Evolutionary conservation across 1,140 invertebrate genomes (phyloP).

Genomic region (Meloidogyne floridensis): DNA sequence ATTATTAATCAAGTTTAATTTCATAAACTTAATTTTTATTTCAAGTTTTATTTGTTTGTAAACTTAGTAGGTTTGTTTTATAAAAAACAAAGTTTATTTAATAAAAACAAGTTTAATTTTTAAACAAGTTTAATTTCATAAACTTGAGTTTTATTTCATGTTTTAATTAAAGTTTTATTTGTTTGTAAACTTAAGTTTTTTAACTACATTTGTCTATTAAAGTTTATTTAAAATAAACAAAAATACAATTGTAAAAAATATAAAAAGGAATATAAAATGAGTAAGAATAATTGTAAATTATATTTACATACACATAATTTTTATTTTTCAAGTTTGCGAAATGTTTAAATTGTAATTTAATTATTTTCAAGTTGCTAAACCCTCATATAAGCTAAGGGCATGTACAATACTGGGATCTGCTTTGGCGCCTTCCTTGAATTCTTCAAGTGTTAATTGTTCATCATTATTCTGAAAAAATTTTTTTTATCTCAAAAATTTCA

Average conservation of each 20-base stretch:
- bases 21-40: no score
- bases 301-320: neutral
- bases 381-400: constrained; percentile 72
- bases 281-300: neutral
- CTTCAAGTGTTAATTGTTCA: constrained; percentile 90
- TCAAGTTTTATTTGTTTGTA: no score
- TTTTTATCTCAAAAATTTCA: neutral
- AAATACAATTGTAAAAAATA: neutral
- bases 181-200: no score
- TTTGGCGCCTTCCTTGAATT: constrained; percentile 97
- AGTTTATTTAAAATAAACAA: neutral
- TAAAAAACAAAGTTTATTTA: no score
- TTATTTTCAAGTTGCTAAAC: constrained; percentile 55
- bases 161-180: no score
- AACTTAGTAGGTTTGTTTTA: no score
- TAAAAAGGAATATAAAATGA: neutral
- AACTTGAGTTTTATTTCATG: no score
- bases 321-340: neutral
- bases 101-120: no score
- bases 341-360: constrained; percentile 5
- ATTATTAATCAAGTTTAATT: no score
- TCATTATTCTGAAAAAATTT: constrained; percentile 81
- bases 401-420: constrained; percentile 97
- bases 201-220: neutral
- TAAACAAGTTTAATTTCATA: no score